Conservation (phyloP, 2,797 vertebrate genomes). For the Pteronotus mesoamericanus region DNA sequence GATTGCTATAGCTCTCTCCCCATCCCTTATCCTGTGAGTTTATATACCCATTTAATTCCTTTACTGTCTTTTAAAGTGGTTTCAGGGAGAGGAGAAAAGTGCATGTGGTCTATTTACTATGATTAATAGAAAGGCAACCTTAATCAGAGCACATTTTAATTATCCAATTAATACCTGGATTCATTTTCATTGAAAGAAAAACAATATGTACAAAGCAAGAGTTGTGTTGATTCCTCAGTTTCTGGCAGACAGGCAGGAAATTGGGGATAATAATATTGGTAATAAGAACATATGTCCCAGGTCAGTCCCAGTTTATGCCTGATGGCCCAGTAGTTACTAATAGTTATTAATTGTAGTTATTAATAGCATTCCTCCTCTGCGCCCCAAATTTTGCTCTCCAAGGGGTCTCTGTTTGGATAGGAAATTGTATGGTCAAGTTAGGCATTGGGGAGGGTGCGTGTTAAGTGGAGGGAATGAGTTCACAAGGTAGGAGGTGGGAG, state of each 20-base stretch:
- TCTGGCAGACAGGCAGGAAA: not conserved
- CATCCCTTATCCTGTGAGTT: not conserved
- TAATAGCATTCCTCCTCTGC: not conserved
- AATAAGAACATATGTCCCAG: not conserved
- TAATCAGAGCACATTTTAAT: conserved; percentile 24
- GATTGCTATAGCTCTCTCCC: not conserved
- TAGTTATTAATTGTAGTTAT: not conserved
- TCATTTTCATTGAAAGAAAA: conserved; percentile 28
- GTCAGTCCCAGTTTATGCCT: not conserved
- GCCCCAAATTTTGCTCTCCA: not conserved
- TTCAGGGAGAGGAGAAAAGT: not conserved
- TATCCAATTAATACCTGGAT: not conserved
- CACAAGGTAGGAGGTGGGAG: not conserved
- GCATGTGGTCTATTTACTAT: not conserved
- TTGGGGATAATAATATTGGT: not conserved
- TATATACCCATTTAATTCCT: not conserved
- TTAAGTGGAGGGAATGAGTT: not conserved
- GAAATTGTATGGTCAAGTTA: not conserved
- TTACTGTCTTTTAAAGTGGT: not conserved
- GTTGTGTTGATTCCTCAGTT: not conserved
- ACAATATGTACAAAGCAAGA: not conserved
- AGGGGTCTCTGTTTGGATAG: not conserved
- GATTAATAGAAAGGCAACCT: not conserved
- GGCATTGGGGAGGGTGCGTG: not conserved
- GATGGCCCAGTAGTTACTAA: not conserved